Base-by-base conservation (phyloP, 2,113 vertebrate genomes). In the Melanerpes formicivorus region DNA sequence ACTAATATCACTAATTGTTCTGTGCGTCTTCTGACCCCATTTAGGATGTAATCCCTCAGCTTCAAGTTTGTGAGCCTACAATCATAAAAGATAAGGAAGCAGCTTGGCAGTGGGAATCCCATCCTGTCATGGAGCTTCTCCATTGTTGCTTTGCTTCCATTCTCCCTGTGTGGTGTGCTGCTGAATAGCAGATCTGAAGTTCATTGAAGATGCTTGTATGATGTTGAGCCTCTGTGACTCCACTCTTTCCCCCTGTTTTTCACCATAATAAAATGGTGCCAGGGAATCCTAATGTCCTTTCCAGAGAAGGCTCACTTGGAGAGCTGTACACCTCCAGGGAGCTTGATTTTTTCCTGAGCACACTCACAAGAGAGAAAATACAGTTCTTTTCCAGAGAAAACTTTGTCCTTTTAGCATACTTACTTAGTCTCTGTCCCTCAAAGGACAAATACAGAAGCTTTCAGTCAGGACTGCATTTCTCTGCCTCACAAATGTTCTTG, bases 1-100 rank as follows among this genome's bases (percentile, higher is more conserved):
- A 63, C 78, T 84, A 92, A 67, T 82, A 74, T 63, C 48, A 44
- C 69, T 96, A 70, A 93, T 88, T 93, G 75, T 93, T 87, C 30
- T 67, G 32, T 79, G 63, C 62, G 85, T 66, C 73, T 90, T 90
- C 70, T 88, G 85, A 86, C 90, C 50, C 30, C 66, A 26, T 84
- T 93, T 93, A 86, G 58, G 63, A 40, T 64, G 44, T 84, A 88
- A 91, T 91, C 90, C 55, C 26, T 88, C 83, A 84, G 8, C 8
- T 67, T 54, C 37, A 80, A 75, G 16, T 54, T 64, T 71, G 22
- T 1, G 1, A 75, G 62, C n/a, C 59, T 86, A 11, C 62, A 65
- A 8, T 85, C n/a, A 26, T 48, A 32, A 70, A 46, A 63, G 5
- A 83, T 4, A 66, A 52, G 48, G 59, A 48, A 65, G 58, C 32